Evolutionary conservation across 2,113 vertebrate species (phyloP).

Genomic region (Geococcyx californianus): DNA sequence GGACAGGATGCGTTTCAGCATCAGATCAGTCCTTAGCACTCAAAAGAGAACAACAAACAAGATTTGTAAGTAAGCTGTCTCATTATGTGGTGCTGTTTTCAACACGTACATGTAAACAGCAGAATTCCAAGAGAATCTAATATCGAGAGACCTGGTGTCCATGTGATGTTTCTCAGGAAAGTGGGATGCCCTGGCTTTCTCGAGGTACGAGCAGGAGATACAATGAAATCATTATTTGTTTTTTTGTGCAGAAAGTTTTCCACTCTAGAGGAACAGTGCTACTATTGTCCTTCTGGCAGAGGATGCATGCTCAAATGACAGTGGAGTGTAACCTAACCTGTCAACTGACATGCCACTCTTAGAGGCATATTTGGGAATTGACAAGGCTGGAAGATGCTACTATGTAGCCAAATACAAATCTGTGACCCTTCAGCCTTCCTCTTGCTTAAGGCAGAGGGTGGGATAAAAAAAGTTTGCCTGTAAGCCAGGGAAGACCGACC

Average conservation of each 20-base stretch:
- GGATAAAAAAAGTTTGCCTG: not conserved
- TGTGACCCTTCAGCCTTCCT: constrained; percentile 24
- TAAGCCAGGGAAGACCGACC: not conserved
- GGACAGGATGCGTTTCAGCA: not conserved
- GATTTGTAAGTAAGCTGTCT: not conserved
- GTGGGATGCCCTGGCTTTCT: not conserved
- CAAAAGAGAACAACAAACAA: not conserved
- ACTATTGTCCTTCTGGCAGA: not conserved
- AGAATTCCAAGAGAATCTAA: not conserved
- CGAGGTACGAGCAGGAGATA: not conserved
- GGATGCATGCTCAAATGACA: rapidly evolving
- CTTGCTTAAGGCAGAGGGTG: not conserved
- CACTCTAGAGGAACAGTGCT: not conserved
- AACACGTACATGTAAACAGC: rapidly evolving
- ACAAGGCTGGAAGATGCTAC: not conserved
- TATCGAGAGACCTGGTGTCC: not conserved
- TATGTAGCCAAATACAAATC: constrained; percentile 31
- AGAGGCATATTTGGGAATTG: not conserved
- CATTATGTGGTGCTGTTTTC: not conserved
- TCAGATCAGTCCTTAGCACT: not conserved
- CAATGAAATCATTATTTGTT: not conserved
- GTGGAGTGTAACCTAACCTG: not conserved
- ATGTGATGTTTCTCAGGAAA: not conserved
- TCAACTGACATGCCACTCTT: not conserved
- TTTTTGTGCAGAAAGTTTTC: not conserved